Evolutionary conservation across 2,797 vertebrate genomes (phyloP).

Genomic region (Sciurus carolinensis): DNA sequence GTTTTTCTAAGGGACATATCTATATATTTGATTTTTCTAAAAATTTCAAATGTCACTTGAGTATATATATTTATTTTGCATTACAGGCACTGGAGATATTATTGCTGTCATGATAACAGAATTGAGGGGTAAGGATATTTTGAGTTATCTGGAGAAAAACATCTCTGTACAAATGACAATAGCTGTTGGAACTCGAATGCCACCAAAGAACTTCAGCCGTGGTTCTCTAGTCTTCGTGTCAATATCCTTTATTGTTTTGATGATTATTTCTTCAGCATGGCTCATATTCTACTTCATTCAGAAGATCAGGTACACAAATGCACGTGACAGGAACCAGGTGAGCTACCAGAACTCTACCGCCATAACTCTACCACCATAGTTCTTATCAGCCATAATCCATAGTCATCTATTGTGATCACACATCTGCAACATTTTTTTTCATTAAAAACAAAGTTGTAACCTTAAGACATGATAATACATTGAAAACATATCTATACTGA

Average conservation of each 20-base stretch:
- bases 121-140: conserved; percentile 95
- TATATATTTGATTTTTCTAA: conserved; percentile 25
- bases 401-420: background rate
- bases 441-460: background rate
- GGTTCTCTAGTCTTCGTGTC: conserved; percentile 98
- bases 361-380: background rate
- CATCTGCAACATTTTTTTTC: background rate
- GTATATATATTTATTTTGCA: conserved; percentile 66
- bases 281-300: conserved; percentile 99
- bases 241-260: conserved; percentile 98
- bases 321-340: conserved; percentile 97
- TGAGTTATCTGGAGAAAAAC: conserved; percentile 96
- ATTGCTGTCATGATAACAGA: conserved; percentile 99
- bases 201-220: conserved; percentile 94
- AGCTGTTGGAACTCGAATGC: conserved; percentile 93
- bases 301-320: conserved; percentile 97
- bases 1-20: conserved; percentile 16
- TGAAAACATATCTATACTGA: background rate
- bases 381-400: background rate
- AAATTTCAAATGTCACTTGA: conserved; percentile 74
- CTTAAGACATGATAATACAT: background rate
- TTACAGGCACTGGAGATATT: conserved; percentile 96
- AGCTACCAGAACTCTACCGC: conserved; percentile 46
- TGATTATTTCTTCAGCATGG: conserved; percentile 99
- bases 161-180: conserved; percentile 96